A percentile compares a stretch with the other conserved stretches of the same genome.
phyloP scores from a whole-genome alignment of 2,888 invertebrate species.

The Chrysolina oricalcia region DNA sequence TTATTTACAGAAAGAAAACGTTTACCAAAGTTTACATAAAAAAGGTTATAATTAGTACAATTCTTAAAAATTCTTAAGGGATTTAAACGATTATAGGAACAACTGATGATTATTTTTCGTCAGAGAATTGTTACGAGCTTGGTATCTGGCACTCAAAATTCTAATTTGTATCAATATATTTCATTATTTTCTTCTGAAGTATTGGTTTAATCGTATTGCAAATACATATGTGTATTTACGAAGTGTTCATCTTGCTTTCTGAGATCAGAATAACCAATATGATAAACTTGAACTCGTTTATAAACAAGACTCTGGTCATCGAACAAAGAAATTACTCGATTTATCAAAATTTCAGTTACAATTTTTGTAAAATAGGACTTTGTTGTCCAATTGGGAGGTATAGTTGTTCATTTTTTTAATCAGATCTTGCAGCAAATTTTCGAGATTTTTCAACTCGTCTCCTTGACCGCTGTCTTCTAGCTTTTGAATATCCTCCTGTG shows the following conservation, averaged over 20 bases:
- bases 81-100: not conserved
- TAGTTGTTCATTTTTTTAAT: slow-evolving; percentile 78
- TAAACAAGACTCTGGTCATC: not conserved
- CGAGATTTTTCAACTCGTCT: slow-evolving; percentile 73
- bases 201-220: too few species aligned
- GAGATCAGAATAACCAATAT: not conserved
- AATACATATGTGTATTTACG: not conserved
- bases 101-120: not conserved
- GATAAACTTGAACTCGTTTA: not conserved
- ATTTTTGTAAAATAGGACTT: slow-evolving; percentile 78
- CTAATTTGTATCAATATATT: too few species aligned
- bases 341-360: slow-evolving; percentile 68
- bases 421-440: slow-evolving; percentile 76
- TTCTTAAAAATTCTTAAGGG: not conserved
- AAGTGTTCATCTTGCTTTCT: not conserved
- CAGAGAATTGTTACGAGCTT: not conserved
- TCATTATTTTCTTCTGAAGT: too few species aligned
- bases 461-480: slow-evolving; percentile 64
- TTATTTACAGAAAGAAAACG: slow-evolving; percentile 46
- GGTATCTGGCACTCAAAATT: too few species aligned
- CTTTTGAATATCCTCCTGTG: slow-evolving; percentile 66
- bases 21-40: slow-evolving; percentile 16
- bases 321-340: not conserved
- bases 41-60: slow-evolving; percentile 4
- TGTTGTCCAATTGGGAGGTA: slow-evolving; percentile 76